Evolutionary conservation across 2,888 invertebrate genomes (phyloP), one percentile per base, ranked within the genome.

Genomic region (Dynastes grantii): DNA sequence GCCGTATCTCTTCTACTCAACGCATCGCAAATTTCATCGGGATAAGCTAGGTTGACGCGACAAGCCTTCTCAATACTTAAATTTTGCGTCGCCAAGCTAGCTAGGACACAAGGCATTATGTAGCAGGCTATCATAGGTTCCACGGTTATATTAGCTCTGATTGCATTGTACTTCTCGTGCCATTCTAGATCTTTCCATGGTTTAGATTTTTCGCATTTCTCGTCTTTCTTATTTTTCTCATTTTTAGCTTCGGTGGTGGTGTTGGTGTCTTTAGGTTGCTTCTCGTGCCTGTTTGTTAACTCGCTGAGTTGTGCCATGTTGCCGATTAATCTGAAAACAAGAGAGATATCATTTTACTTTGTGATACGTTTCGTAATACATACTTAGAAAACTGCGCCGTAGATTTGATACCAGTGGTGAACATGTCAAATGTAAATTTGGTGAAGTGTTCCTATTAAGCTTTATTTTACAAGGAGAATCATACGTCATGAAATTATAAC

Each of bases 61-160:
- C 96, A 96, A 0, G 96, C 96, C 88, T 96, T 96, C 87, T 96
- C 96, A 85, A 96, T 90, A 87, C 95, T 95, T 71, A 96, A 89
- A 88, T 96, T 96, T 88, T 96, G 96, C 61, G 95, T 95, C 27
- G 96, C 96, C 82, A 96, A 86, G 65, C 93, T 92, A 1, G 96
- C 93, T 13, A 92, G 86, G 2, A 92, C 91, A 82, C 91, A 91
- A 0, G 92, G 91, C 85, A 92, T 91, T 79, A 95, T 94, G 86
- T 94, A 94, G 84, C 93, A 93, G 1, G 94, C 94, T 78, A 95
- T 87, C 90, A 94, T 93, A 0, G 95, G 95, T 85, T 95, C 95
- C 3, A 95, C 94, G 8, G 94, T 94, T 82, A 94, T 94, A 84
- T 94, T 92, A 51, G 91, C 91, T 70, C 90, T 89, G 84, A 94